These are phyloP conservation scores for Catharus bicknelli DNA, from an alignment of 2,113 vertebrate genomes.

Conservation along the genomic window DNA sequence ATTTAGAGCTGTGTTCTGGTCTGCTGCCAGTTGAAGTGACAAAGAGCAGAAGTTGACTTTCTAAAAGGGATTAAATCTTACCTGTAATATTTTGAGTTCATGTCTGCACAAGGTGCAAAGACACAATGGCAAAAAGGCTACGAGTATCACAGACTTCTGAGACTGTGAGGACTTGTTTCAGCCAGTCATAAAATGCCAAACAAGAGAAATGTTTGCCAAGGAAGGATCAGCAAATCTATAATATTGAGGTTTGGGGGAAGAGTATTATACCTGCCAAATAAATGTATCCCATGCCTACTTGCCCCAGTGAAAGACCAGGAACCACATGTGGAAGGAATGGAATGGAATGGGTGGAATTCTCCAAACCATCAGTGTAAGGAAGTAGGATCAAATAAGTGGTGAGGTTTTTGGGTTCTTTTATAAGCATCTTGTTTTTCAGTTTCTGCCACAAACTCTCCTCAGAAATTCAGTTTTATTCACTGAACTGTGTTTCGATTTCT, in stretches of 20 bases:
- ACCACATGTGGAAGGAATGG: neutral
- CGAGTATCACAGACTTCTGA: neutral
- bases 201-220: neutral
- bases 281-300: neutral
- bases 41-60: neutral
- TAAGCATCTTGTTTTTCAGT: neutral
- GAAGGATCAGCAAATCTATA: neutral
- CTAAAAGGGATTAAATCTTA: neutral
- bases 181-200: neutral
- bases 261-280: neutral
- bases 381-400: neutral
- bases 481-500: neutral
- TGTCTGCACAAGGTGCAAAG: neutral
- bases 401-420: neutral
- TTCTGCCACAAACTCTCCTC: neutral
- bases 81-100: neutral
- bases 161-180: constrained; percentile 3
- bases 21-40: neutral
- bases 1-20: neutral
- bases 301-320: neutral
- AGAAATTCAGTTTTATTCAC: neutral
- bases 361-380: neutral
- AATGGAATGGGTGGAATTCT: neutral
- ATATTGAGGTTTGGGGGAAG: neutral
- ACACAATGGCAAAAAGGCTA: neutral